phyloP scores from a whole-genome alignment of 2,888 invertebrate species.

The Drosophila phalerata region DNA sequence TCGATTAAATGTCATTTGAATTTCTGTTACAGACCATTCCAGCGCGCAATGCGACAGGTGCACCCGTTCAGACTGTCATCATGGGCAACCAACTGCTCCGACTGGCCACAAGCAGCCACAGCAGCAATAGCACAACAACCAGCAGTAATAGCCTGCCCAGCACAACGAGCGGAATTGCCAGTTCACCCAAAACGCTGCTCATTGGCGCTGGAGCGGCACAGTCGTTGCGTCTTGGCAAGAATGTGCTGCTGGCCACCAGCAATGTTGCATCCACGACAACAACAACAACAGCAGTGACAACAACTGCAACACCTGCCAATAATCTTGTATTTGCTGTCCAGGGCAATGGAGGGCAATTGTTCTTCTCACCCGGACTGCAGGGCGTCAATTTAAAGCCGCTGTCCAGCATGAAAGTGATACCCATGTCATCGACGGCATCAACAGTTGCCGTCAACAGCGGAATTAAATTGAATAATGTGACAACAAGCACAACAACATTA shows the following conservation, averaged over 20 bases:
- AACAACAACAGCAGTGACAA: conserved; percentile 67
- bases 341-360: conserved; percentile 87
- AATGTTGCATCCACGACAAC: conserved; percentile 22
- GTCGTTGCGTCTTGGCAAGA: conserved; percentile 81
- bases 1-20: neutral
- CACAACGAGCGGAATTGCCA: conserved; percentile 50
- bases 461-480: conserved; percentile 30
- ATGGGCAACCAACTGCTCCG: conserved; percentile 85
- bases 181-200: conserved; percentile 79
- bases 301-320: conserved; percentile 72
- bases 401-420: conserved; percentile 88
- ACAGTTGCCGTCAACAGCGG: neutral
- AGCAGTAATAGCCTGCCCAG: conserved; percentile 52
- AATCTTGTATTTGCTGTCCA: conserved; percentile 87
- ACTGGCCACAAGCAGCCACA: conserved; percentile 62
- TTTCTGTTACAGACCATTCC: conserved; percentile 53
- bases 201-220: conserved; percentile 80
- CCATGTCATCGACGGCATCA: conserved; percentile 45
- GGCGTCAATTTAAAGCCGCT: conserved; percentile 88
- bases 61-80: conserved; percentile 84
- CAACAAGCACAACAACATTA: conserved; percentile 40
- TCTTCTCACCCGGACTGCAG: conserved; percentile 88
- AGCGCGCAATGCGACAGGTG: conserved; percentile 45
- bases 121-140: conserved; percentile 40
- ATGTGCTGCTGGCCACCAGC: conserved; percentile 58